These are phyloP conservation scores for Yoshiicerus persimilis DNA, from an alignment of 1,140 invertebrate species.

Conservation along the genomic window DNA sequence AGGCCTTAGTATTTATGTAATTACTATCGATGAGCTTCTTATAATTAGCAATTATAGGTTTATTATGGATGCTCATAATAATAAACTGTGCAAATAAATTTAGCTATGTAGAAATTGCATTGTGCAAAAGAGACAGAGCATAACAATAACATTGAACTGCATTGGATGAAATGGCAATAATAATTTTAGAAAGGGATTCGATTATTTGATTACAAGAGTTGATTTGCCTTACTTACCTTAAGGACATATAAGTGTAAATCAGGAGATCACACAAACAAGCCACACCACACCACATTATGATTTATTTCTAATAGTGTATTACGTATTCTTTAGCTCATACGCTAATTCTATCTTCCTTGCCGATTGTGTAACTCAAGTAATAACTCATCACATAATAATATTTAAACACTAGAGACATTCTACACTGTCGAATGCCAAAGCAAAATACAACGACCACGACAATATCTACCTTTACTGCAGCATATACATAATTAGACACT, in stretches of 20 bases:
- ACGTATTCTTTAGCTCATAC: not conserved
- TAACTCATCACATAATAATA: conserved; percentile 2
- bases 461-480: not conserved
- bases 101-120: not conserved
- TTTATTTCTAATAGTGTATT: not conserved
- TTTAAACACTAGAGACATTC: not conserved
- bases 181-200: not conserved
- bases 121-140: not conserved
- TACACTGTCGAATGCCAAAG: not conserved
- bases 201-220: not conserved
- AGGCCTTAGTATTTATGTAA: not conserved
- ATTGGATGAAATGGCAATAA: not conserved
- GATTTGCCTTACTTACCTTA: conserved; percentile 11
- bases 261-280: not conserved
- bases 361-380: not conserved
- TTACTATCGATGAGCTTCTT: not conserved
- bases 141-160: not conserved
- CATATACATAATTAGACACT: not conserved
- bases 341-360: not conserved
- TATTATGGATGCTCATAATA: not conserved
- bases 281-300: not conserved
- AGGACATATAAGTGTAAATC: not conserved
- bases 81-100: not conserved
- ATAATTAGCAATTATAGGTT: not conserved
- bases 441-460: no score